Evolutionary conservation across 1,140 invertebrate species (phyloP), one percentile per base, ranked within the genome.

Genomic region (Monomorium pharaonis): DNA sequence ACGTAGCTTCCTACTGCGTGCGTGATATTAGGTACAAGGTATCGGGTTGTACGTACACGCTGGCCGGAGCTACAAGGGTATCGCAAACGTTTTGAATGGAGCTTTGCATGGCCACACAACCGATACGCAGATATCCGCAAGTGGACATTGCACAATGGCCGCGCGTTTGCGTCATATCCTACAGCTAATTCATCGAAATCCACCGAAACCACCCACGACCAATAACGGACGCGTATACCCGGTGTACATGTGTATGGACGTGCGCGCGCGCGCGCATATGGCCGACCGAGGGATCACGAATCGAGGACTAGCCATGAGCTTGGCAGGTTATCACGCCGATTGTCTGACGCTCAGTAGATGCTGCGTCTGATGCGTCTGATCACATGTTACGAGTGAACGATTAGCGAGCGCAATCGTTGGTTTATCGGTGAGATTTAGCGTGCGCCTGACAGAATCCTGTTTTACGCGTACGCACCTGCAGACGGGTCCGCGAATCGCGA

Each of bases 101-200:
- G 81, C 81, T 76, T 62, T 84, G 81, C 47, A 62, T 18, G 21
- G n/a, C 44, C 37, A 16, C 56, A 42, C 27, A 33, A 49, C 56
- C 56, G 70, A 84, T 63, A 62, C 67, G 54, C 3, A 60, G 70
- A 42, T 77, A 63, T 77, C 51, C 72, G 44, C 72, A 49, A 74
- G 78, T 81, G 65, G 65, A 83, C 67, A 72, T 58, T 83, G 78
- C 47, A 51, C 60, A 27, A 72, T 74, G 42, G 78, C 67, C 27
- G 37, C 24, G 27, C 65, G 65, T 76, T 75, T 77, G 74, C 56
- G 75, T 70, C 78, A 58, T 67, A 83, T 74, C 44, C 69, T 60
- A 30, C 12, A 70, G 86, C 44, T 88, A 83, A 88, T 87, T 88
- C 85, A 88, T 86, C 76, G 56, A 51, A 86, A 77, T 51, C 37